Evolutionary conservation across 2,888 invertebrate species (phyloP).

Genomic region (Thymelicus acteon): DNA sequence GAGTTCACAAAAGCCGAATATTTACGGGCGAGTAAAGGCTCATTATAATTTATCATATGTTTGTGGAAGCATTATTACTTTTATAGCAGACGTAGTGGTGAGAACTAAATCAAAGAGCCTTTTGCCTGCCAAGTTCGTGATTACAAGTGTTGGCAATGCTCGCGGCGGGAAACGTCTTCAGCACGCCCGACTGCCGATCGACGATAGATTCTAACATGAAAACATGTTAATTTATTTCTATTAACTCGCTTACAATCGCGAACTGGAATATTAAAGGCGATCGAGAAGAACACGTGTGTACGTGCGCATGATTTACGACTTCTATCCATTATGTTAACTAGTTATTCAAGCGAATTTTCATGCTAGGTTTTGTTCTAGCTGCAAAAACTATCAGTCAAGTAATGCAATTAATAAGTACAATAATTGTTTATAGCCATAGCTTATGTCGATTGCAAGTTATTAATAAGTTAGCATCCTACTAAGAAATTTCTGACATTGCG

Average conservation of each 20-base stretch:
- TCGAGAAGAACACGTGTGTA: slow-evolving; percentile 36
- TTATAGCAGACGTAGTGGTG: slow-evolving; percentile 58
- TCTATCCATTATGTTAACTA: slow-evolving; percentile 35
- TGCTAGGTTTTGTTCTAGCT: slow-evolving; percentile 6
- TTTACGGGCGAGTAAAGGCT: slow-evolving; percentile 42
- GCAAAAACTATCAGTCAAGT: slow-evolving; percentile 6
- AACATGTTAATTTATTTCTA: slow-evolving; percentile 62
- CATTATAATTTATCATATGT: slow-evolving; percentile 47
- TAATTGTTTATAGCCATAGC: not conserved
- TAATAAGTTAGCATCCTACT: too few relatives aligned
- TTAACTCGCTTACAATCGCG: slow-evolving; percentile 49
- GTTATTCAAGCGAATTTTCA: slow-evolving; percentile 13
- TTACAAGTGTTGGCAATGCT: slow-evolving; percentile 67
- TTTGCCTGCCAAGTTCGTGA: slow-evolving; percentile 71
- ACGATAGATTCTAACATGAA: slow-evolving; percentile 59
- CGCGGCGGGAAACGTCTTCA: slow-evolving; percentile 64
- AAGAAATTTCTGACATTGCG: too few relatives aligned
- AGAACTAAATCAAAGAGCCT: slow-evolving; percentile 77
- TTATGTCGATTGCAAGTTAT: too few relatives aligned
- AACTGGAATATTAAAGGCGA: slow-evolving; percentile 41
- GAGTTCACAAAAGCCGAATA: slow-evolving; percentile 43
- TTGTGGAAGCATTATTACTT: slow-evolving; percentile 51
- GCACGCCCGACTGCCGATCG: slow-evolving; percentile 50
- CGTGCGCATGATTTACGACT: slow-evolving; percentile 37
- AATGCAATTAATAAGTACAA: not conserved